Base-by-base conservation (phyloP, 1,140 invertebrate genomes). In the Kradibia gibbosae region DNA sequence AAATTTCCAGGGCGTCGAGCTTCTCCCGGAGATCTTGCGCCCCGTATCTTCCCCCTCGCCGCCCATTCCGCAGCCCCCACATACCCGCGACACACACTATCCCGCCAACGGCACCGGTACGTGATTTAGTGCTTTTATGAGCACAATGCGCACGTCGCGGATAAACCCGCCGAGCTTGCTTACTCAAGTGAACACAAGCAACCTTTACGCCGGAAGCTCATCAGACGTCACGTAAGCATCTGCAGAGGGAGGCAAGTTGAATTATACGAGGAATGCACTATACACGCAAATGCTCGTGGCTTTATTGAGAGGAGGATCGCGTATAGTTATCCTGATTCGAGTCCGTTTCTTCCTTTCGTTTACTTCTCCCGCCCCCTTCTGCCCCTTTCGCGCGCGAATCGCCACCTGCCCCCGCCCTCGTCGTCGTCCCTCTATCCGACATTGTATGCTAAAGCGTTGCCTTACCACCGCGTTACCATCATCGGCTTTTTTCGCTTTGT, bases 181-280 rank as follows among this genome's bases (percentile, higher is more conserved):
- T 53, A 31, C 42, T 50, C 28, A 31, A 50, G 42, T 48, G n/a
- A 45, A 50, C 22, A 13, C 2, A n/a, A 0, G 39, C 70, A 7
- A 42, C n/a, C 67, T 67, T 50, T 25, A 36, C 39, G 60, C 50
- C 80, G 80, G 80, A 60, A 76, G 48, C 73, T 81, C 74, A 75
- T 81, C 74, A 81, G 80, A 81, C 65, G 62, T 77, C 73, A 77
- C 80, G 65, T 77, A 81, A 81, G 72, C 72, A 53, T 74, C 70
- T 67, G 28, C 55, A 45, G 39, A 60, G 60, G 39, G 72, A 36
- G 48, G 65, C 34, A 34, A 80, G 77, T 82, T 85, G 83, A 86
- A 86, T 88, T 87, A 88, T 87, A 84, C 84, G 82, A 78, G 85
- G 85, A 85, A 86, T 86, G 85, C 87, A 86, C 82, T 85, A 86